Base-by-base conservation (phyloP, 2,888 invertebrate species). In the Digitonthophagus gazella region DNA sequence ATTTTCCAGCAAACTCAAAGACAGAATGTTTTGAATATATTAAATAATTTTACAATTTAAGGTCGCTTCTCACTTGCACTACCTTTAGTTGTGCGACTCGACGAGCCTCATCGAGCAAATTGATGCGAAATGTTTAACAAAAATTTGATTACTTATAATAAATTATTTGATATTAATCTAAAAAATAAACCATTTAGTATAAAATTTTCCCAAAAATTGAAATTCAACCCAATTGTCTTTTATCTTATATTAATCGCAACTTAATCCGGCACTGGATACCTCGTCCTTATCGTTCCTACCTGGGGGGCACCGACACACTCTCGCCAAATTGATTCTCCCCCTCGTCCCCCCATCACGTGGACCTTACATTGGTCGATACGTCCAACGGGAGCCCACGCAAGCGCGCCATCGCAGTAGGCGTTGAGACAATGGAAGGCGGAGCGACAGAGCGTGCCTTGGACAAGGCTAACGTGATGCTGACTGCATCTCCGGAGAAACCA, bases 381-480 rank as follows among this genome's bases (percentile, higher is more conserved):
- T 44, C 28, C 28, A 8, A 11, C 28, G 28, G n/a, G 67, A 67
- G 73, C 79, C 80, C 78, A 78, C 78, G 80, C 74, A 54, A 73
- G 78, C 80, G 82, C 81, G 78, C 72, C 44, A 68, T 69, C 72
- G 65, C 72, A 72, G 77, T 77, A 78, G 80, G 78, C 79, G 80
- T 79, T 80, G 79, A 81, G 79, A 81, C 80, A 80, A 80, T 78
- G 77, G 78, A 71, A 74, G 81, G 82, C 80, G 81, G 75, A 75
- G 76, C 16, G 1, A 57, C 14, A 1, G 16, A 57, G 14, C 58
- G 11, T 15, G 20, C n/a, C 18, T 61, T 19, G 20, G 19, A 18
- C 19, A 20, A 61, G 20, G 61, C 16, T n/a, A 61, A 61, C 64
- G 54, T 57, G 57, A 20, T 15, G 15, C 66, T 22, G 28, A 44